Percentiles rank a stretch among this genome's conserved stretches.
These are phyloP conservation scores for Polyodon spathula DNA, from an alignment of 2,113 vertebrate species.

Conservation along the genomic window DNA sequence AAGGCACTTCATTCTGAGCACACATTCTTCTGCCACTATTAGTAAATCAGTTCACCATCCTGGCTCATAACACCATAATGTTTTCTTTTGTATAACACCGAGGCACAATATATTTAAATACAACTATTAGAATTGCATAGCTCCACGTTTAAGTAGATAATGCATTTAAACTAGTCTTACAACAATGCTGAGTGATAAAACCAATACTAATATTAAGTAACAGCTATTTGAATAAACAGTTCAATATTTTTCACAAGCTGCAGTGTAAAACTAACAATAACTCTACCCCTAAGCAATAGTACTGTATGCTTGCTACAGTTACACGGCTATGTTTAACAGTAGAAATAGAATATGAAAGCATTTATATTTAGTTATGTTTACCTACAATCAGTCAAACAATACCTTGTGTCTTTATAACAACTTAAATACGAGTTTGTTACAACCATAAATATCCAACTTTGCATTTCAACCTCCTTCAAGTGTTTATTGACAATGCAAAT, in stretches of 20 bases:
- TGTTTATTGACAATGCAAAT: slow-evolving; percentile 65
- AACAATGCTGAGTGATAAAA: slow-evolving; percentile 58
- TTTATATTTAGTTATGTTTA: slow-evolving; percentile 51
- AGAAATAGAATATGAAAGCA: slow-evolving; percentile 71
- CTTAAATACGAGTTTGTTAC: slow-evolving; percentile 47
- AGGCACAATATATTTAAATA: slow-evolving; percentile 50
- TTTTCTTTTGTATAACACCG: slow-evolving; percentile 46
- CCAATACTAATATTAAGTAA: slow-evolving; percentile 57
- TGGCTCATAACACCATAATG: slow-evolving; percentile 28
- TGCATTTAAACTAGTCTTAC: slow-evolving; percentile 61
- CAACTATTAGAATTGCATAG: slow-evolving; percentile 78
- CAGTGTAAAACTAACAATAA: slow-evolving; percentile 24
- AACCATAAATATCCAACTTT: slow-evolving; percentile 57
- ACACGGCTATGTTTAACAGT: slow-evolving; percentile 57
- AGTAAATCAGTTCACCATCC: slow-evolving; percentile 35
- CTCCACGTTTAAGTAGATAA: slow-evolving; percentile 64
- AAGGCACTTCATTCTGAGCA: slow-evolving; percentile 80
- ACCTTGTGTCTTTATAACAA: slow-evolving; percentile 35
- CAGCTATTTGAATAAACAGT: slow-evolving; percentile 57
- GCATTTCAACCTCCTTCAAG: slow-evolving; percentile 66
- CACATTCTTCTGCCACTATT: slow-evolving; percentile 35
- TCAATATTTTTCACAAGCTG: slow-evolving; percentile 13
- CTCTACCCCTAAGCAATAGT: no score
- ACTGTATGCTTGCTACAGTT: slow-evolving; percentile 46
- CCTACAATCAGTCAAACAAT: slow-evolving; percentile 55